phyloP scores from a whole-genome alignment of 2,113 vertebrate species.

The Calonectris borealis region DNA sequence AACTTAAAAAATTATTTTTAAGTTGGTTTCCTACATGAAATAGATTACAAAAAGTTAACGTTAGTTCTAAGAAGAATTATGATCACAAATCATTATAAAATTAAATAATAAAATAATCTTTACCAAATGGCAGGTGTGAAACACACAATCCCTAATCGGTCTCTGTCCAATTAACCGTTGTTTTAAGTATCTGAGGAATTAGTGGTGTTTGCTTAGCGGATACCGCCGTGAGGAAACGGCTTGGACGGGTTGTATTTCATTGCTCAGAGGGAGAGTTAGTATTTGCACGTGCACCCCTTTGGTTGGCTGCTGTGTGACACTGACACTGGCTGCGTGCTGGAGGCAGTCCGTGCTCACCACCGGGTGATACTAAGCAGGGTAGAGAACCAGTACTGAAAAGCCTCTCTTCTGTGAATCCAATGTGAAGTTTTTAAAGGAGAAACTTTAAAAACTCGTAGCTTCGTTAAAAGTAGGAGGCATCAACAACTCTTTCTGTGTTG shows the following conservation, averaged over 20 bases:
- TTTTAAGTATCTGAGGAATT: background rate
- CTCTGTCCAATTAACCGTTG: background rate
- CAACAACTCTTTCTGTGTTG: background rate
- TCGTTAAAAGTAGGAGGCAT: background rate
- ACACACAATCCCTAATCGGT: background rate
- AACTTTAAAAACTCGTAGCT: background rate
- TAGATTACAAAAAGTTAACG: background rate
- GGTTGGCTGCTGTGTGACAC: background rate
- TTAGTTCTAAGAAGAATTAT: background rate
- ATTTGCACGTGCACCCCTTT: background rate
- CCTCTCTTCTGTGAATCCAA: background rate
- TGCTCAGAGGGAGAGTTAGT: background rate
- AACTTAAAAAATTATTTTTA: background rate
- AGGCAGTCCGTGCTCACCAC: accelerated
- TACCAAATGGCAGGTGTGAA: background rate
- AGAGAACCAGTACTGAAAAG: background rate
- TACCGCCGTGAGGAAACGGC: background rate
- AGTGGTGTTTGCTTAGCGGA: background rate
- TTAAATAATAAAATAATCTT: background rate
- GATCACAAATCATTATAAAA: background rate
- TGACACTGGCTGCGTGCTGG: accelerated
- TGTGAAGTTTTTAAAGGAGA: background rate
- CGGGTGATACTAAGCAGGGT: accelerated
- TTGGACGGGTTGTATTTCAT: background rate
- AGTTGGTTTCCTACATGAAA: background rate